Base-by-base conservation (phyloP, 2,113 vertebrate genomes). In the Dicaeum eximium region DNA sequence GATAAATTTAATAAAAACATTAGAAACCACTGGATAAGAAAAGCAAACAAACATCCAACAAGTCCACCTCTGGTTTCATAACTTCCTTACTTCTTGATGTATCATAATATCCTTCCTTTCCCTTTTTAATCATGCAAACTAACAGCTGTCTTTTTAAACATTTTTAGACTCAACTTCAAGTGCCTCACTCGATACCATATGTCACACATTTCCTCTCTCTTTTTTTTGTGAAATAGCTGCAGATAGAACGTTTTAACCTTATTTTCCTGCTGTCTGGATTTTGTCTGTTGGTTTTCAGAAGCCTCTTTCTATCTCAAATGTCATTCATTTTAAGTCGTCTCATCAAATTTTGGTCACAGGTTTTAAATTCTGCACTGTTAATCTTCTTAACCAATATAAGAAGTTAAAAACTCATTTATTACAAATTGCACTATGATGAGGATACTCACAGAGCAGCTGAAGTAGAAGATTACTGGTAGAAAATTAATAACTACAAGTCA, bases 1-100 rank as follows among this genome's bases (percentile, higher is more conserved):
- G 96, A 96, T 95, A 93, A 97, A 94, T 85, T 87, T 47, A 96
- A 95, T 80, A 87, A 95, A 97, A 97, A 96, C 96, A 96, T 90
- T 85, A 90, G 80, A 88, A 88, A 77, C 30, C 30, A 58, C 51
- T 77, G 71, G 96, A 97, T 95, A 95, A 96, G 91, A 80, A 96
- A 95, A 91, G 79, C 62, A 97, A 97, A 97, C 84, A 97, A 97
- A 95, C 81, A 96, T 85, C 66, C 81, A 94, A 37, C 12, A 79
- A 82, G 42, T 95, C 78, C 54, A 90, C 54, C 64, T 92, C 78
- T 87, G 71, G 66, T 88, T 96, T 94, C 90, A 92, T 86, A 96
- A 90, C 71, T 95, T 93, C 57, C 86, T 82, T 85, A 38, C 73
- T 91, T 92, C 95, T 91, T 82, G 42, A 94, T 88, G 44, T 91